Evolutionary conservation across 2,797 vertebrate species (phyloP).

Genomic region (Adrianichthys oophorus): DNA sequence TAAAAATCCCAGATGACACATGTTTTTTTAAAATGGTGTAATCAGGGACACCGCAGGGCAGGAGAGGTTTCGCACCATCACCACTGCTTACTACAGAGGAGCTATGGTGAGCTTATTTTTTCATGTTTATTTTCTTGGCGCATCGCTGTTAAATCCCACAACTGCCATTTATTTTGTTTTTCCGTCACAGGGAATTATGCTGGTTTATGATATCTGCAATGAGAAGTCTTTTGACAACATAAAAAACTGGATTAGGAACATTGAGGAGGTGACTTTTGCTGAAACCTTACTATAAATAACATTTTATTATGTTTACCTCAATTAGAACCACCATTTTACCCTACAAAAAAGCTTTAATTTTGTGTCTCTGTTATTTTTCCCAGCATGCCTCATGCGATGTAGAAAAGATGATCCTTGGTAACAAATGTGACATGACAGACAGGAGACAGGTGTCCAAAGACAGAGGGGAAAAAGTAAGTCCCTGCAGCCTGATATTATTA

Average conservation of each 20-base stretch:
- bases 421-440: conserved; percentile 99
- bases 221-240: conserved; percentile 99
- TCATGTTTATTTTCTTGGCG: neutral
- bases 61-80: conserved; percentile 98
- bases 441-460: conserved; percentile 99
- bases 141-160: neutral
- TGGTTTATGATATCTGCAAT: conserved; percentile 98
- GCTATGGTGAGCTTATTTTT: conserved; percentile 86
- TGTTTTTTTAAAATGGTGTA: conserved; percentile 6
- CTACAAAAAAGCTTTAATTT: neutral
- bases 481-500: neutral
- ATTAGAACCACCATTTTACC: too few species aligned
- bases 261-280: conserved; percentile 89
- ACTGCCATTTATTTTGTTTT: conserved; percentile 20
- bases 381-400: conserved; percentile 98
- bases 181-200: conserved; percentile 89
- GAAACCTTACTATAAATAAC: neutral
- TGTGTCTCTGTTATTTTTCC: conserved; percentile 18
- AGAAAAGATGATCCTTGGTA: conserved; percentile 97
- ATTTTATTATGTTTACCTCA: too few species aligned
- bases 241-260: conserved; percentile 99
- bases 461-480: conserved; percentile 92
- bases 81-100: conserved; percentile 97
- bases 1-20: too few species aligned
- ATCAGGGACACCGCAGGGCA: conserved; percentile 96